Evolutionary conservation across 1,140 invertebrate species (phyloP), one percentile per base, ranked within the genome.

Genomic region (Bombus turneri): DNA sequence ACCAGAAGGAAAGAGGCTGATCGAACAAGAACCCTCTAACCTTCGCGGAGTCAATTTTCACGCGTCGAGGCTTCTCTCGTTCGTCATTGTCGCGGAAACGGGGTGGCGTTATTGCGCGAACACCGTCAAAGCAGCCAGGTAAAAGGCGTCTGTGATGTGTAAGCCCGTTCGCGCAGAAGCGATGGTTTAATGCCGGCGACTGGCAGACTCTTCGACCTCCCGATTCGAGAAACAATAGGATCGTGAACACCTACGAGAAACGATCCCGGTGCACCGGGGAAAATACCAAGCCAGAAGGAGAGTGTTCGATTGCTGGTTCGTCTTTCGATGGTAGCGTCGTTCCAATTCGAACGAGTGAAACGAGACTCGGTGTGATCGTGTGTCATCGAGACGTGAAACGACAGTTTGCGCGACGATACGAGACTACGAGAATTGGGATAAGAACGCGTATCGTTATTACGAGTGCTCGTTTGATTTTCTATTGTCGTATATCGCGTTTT

Each of bases 121-220:
- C 39, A 22, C 18, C 47, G 47, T 53, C 18, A 22, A 53, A 53
- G 47, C 18, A 53, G 6, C 47, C 47, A 68, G 79, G 57, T 86
- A 89, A 90, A 64, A 75, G 74, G 68, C 85, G 53, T 72, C 66
- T 86, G 87, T 53, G 39, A 59, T 62, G 78, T 81, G 87, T 72
- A 81, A 88, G 72, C 34, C 87, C 87, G 81, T 89, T 92, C 87
- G 91, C 87, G 87, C 86, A 83, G 87, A 91, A 90, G 90, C 90
- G 92, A 91, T 83, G 78, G 57, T 86, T 87, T 77, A 88, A 85
- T 77, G 22, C 25, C 34, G 6, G 4, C 15, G 31, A 69, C 34
- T 8, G 71, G 39, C 8, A 43, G 39, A 43, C 28, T 15, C n/a
- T 25, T 73, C 41, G 18, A 47, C 15, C 41, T 28, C 6, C 8